Conservation (phyloP, 1,140 invertebrate genomes). For the Drosophila murphyi region DNA sequence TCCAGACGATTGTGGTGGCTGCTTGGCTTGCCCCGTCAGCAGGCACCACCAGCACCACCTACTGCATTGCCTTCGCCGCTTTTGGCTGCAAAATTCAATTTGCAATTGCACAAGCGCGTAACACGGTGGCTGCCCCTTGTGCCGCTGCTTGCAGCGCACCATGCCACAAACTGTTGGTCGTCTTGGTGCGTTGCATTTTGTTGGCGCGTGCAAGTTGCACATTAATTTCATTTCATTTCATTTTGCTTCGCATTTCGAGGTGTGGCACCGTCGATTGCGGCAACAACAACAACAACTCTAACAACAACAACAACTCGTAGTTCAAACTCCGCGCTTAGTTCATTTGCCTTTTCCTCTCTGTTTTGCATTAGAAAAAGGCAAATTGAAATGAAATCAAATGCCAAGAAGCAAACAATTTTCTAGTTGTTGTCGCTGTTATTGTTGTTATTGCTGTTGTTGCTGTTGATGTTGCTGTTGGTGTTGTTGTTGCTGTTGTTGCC, state of each 20-base stretch:
- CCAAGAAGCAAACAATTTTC: conserved; percentile 69
- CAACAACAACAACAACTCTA: conserved; percentile 49
- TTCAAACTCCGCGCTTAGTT: conserved; percentile 82
- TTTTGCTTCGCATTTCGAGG: conserved; percentile 71
- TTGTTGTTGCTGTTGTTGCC: conserved; percentile 14
- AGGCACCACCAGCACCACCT: conserved; percentile 3
- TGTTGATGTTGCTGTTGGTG: conserved; percentile 16
- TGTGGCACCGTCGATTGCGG: conserved; percentile 76
- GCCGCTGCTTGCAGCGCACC: neutral
- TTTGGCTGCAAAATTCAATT: conserved; percentile 75
- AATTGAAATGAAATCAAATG: conserved; percentile 76
- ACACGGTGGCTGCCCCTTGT: conserved; percentile 40
- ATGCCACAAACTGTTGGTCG: conserved; percentile 7
- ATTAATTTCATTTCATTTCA: conserved; percentile 81
- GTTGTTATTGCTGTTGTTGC: conserved; percentile 17
- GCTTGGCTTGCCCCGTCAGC: neutral
- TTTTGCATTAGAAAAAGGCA: conserved; percentile 75
- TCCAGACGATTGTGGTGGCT: conserved; percentile 58
- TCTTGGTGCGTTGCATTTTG: conserved; percentile 38
- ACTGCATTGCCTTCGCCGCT: conserved; percentile 32
- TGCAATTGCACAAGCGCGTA: conserved; percentile 80
- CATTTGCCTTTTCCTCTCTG: conserved; percentile 66
- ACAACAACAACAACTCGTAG: conserved; percentile 39
- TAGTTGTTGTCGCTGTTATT: conserved; percentile 17
- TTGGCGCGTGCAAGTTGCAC: conserved; percentile 77